These are phyloP conservation scores for Parelbella ahira DNA, from an alignment of 2,888 invertebrate genomes.

Conservation along the genomic window DNA sequence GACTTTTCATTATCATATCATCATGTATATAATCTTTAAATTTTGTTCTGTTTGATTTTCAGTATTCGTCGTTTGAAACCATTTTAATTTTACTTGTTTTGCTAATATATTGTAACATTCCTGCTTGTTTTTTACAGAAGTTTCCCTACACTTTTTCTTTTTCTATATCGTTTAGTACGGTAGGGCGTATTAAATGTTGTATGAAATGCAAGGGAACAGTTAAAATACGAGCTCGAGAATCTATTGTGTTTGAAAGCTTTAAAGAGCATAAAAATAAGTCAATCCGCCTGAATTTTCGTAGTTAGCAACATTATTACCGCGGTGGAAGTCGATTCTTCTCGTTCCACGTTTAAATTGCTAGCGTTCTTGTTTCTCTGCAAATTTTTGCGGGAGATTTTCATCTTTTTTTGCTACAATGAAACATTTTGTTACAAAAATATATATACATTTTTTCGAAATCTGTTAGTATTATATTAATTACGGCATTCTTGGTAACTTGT, in stretches of 20 bases:
- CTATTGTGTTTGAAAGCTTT: slow-evolving; percentile 8
- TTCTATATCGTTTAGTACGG: background rate
- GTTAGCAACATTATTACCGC: slow-evolving; percentile 57
- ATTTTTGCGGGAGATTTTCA: slow-evolving; percentile 60
- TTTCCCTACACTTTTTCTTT: too few species aligned
- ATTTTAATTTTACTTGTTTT: too few species aligned
- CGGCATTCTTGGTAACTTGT: slow-evolving; percentile 32
- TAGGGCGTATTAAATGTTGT: slow-evolving; percentile 1
- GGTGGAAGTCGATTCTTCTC: slow-evolving; percentile 47
- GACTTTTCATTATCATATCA: too few species aligned
- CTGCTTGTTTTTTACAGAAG: too few species aligned
- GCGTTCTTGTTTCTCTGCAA: slow-evolving; percentile 69
- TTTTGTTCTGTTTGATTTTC: too few species aligned
- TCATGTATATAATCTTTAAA: too few species aligned
- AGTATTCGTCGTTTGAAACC: too few species aligned
- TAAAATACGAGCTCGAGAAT: slow-evolving; percentile 3
- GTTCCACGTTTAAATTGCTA: slow-evolving; percentile 76
- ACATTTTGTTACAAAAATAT: slow-evolving; percentile 47
- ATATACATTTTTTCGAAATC: slow-evolving; percentile 49
- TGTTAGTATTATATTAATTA: slow-evolving; percentile 38
- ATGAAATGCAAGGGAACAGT: slow-evolving; percentile 3
- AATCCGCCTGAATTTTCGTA: slow-evolving; percentile 48
- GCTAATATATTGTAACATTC: too few species aligned
- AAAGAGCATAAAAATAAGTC: slow-evolving; percentile 35
- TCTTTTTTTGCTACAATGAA: slow-evolving; percentile 46